Conservation (phyloP, 2,113 vertebrate genomes). For the Phycodurus eques region DNA sequence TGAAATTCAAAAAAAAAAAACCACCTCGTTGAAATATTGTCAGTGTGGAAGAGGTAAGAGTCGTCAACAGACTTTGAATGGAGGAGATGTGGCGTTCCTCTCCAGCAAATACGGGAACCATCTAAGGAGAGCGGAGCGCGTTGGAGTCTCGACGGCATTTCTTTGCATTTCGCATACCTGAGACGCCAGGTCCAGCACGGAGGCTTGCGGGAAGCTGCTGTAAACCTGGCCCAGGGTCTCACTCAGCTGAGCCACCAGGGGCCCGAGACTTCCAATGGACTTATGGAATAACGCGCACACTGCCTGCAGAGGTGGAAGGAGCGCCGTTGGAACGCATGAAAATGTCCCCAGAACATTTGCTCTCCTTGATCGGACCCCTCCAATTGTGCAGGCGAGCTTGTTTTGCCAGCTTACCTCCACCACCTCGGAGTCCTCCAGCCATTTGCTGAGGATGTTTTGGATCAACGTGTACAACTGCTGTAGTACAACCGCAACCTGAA, state of each 20-base stretch:
- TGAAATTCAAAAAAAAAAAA: constrained; percentile 22
- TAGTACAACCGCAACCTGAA: constrained; percentile 89
- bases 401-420: constrained; percentile 82
- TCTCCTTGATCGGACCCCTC: too few relatives aligned
- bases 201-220: constrained; percentile 88
- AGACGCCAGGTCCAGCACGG: constrained; percentile 87
- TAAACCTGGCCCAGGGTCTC: constrained; percentile 97
- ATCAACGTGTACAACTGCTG: constrained; percentile 94
- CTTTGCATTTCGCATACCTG: constrained; percentile 75
- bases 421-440: constrained; percentile 91
- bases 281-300: constrained; percentile 95
- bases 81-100: constrained; percentile 83
- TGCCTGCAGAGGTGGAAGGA: constrained; percentile 69
- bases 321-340: too few relatives aligned
- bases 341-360: background rate
- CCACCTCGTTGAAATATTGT: constrained; percentile 94
- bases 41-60: constrained; percentile 87
- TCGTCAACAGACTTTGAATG: constrained; percentile 83
- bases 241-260: constrained; percentile 90
- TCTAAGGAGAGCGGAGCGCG: constrained; percentile 58
- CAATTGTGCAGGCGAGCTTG: background rate
- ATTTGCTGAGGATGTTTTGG: constrained; percentile 91
- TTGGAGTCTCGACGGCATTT: background rate
- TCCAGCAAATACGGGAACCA: constrained; percentile 92
- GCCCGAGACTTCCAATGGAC: constrained; percentile 90